Percentiles rank a stretch among this genome's conserved stretches.
phyloP scores from a whole-genome alignment of 2,797 vertebrate species.

The Microctenopoma stevenorrisi region DNA sequence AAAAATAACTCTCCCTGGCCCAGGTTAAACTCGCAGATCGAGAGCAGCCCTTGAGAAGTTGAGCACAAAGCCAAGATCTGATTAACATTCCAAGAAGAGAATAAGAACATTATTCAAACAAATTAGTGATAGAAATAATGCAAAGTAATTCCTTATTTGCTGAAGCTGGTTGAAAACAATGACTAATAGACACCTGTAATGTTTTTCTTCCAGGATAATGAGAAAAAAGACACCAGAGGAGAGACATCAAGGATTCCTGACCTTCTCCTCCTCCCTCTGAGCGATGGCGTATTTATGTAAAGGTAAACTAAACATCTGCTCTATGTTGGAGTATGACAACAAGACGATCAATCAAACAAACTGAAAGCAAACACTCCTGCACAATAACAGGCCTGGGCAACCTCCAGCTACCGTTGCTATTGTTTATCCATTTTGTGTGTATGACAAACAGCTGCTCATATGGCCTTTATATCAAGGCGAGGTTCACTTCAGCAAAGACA shows the following conservation, averaged over 20 bases:
- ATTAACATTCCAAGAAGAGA: conserved; percentile 67
- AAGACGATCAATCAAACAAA: conserved; percentile 8
- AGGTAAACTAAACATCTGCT: conserved; percentile 26
- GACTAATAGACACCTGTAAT: conserved; percentile 60
- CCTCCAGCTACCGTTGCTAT: conserved; percentile 7
- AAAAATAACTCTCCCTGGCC: conserved; percentile 40
- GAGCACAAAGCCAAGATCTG: conserved; percentile 52
- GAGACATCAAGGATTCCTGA: conserved; percentile 33
- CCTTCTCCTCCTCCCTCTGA: conserved; percentile 3
- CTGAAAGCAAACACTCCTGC: conserved; percentile 10
- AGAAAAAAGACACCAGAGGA: neutral
- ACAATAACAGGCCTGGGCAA: neutral
- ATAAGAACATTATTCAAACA: conserved; percentile 69
- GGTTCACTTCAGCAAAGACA: conserved; percentile 73
- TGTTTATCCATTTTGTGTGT: conserved; percentile 4
- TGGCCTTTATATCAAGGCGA: conserved; percentile 63
- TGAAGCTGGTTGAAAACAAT: conserved; percentile 55
- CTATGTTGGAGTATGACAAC: conserved; percentile 15
- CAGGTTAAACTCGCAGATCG: conserved; percentile 47
- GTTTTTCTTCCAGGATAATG: neutral
- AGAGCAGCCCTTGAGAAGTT: conserved; percentile 57
- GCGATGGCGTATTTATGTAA: neutral
- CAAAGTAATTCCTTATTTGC: conserved; percentile 57
- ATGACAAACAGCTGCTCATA: conserved; percentile 63
- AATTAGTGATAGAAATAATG: conserved; percentile 69